phyloP scores from a whole-genome alignment of 2,888 invertebrate species.

The Scaeva pyrastri region DNA sequence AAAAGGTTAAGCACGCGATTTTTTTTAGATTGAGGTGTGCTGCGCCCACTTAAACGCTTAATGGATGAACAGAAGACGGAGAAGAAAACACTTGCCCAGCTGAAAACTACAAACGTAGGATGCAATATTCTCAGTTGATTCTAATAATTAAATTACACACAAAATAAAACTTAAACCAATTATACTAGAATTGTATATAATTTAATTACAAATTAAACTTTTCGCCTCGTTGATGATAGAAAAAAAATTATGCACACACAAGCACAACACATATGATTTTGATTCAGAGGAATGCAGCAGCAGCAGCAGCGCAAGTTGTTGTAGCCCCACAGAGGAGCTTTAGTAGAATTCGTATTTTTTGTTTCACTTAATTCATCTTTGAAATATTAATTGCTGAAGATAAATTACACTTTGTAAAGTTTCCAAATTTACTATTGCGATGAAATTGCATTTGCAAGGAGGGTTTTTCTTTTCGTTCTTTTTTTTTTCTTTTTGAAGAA shows the following conservation, averaged over 20 bases:
- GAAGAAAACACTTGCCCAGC: constrained; percentile 14
- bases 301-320: background rate
- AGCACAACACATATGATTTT: constrained; percentile 62
- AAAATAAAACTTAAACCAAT: constrained; percentile 63
- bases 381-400: background rate
- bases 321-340: background rate
- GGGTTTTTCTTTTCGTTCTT: constrained; percentile 4
- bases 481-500: constrained; percentile 10
- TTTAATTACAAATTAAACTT: constrained; percentile 68
- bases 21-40: constrained; percentile 47
- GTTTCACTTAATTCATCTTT: constrained; percentile 7
- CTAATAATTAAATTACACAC: constrained; percentile 68
- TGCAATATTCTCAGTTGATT: constrained; percentile 31
- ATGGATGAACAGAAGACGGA: background rate
- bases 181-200: constrained; percentile 45
- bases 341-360: constrained; percentile 5
- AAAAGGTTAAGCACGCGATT: constrained; percentile 73
- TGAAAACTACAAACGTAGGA: constrained; percentile 21
- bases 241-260: constrained; percentile 62
- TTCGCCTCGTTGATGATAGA: constrained; percentile 35
- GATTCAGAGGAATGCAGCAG: constrained; percentile 62
- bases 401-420: constrained; percentile 32
- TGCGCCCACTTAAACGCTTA: constrained; percentile 38
- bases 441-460: constrained; percentile 38
- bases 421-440: background rate